phyloP scores from a whole-genome alignment of 2,888 invertebrate species.

The Plagiodera versicolora region DNA sequence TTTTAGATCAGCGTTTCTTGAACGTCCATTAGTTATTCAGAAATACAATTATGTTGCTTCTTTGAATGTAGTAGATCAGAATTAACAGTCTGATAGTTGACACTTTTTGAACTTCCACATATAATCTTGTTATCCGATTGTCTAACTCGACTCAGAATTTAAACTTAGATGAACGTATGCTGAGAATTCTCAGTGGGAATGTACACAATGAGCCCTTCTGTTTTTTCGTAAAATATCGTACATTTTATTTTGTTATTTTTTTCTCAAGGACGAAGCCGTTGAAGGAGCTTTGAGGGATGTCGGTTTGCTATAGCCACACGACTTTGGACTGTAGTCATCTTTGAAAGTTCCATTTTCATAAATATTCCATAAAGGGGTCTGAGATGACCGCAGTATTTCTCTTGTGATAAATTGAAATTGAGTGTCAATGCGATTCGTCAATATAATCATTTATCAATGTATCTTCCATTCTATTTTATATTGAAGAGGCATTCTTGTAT shows the following conservation, averaged over 20 bases:
- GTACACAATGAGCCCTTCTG: no score
- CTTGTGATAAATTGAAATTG: slow-evolving; percentile 4
- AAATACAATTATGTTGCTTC: no score
- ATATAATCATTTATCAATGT: neutral
- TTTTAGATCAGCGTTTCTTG: no score
- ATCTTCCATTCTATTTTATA: neutral
- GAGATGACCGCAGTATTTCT: neutral
- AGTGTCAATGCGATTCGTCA: neutral
- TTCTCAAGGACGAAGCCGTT: slow-evolving; percentile 84
- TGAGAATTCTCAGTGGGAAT: neutral
- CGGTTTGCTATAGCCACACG: slow-evolving; percentile 77
- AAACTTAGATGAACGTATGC: no score
- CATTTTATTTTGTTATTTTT: slow-evolving; percentile 39
- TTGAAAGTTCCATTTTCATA: slow-evolving; percentile 1
- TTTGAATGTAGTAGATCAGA: no score
- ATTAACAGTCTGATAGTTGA: no score
- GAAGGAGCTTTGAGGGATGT: slow-evolving; percentile 92
- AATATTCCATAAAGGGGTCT: neutral
- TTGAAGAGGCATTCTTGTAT: neutral
- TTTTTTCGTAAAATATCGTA: neutral
- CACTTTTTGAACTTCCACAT: no score
- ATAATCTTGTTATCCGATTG: no score
- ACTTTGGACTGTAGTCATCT: neutral
- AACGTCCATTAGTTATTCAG: no score
- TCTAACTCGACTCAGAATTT: no score